Base-by-base conservation (phyloP, 1,140 invertebrate species). In the Pissodes strobi region DNA sequence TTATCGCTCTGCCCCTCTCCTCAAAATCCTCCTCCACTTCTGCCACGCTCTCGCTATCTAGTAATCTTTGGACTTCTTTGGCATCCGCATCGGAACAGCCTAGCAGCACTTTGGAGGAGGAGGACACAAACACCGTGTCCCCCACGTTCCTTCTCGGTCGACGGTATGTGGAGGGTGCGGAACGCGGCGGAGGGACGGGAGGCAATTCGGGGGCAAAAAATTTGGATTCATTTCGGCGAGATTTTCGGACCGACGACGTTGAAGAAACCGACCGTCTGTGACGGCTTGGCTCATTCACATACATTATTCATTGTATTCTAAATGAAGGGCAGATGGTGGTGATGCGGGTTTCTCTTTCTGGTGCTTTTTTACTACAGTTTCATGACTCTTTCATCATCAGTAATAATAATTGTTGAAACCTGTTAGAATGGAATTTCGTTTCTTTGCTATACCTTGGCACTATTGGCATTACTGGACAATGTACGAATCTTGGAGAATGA, bases 51-150 rank as follows among this genome's bases (percentile, higher is more conserved):
- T 48, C 37, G 12, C 15, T 45, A 39, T 56, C 48, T 27, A 58
- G 38, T n/a, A 41, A 12, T 23, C 49, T 17, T 17, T 53, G 27
- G 4, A 59, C n/a, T 13, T 12, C 19, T 34, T 43, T 46, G 15
- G 37, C 19, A n/a, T n/a, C n/a, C n/a, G 37, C 19, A 39, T 53
- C 64, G 18, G 17, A 27, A 45, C 70, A 43, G 53, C 67, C 13
- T 67, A 60, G 17, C 46, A 70, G 72, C 3, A 78, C 64, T 43
- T 58, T 63, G 3, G 75, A 72, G 9, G 72, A 56, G 0, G 74
- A 77, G 15, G 74, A 69, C 4, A 78, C 68, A 39, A 55, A 72
- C 5, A 78, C 75, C 15, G 48, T 60, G 62, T 78, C 76, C 8
- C 70, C 76, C 17, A 78, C 70, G 51, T 76, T 67, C 62, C 71